Base-by-base conservation (phyloP, 2,113 vertebrate genomes). In the Benitochromis conjunctus region DNA sequence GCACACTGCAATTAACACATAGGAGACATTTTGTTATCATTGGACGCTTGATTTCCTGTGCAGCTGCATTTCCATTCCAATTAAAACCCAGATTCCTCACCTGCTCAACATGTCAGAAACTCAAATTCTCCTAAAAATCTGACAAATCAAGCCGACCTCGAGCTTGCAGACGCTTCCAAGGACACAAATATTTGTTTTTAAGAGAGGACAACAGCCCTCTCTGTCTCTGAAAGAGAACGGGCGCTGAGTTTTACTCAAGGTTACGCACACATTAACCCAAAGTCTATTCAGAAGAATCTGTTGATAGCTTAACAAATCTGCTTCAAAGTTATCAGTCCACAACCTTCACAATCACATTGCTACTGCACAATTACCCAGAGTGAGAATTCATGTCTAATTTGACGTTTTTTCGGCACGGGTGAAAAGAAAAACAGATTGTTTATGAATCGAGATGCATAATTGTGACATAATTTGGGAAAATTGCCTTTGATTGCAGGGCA, bases 381-480 rank as follows among this genome's bases (percentile, higher is more conserved):
- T 88, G 56, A 83, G 43, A 84, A 56, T 84, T 85, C 21, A 85
- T 10, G 19, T 91, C 51, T 81, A 87, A 93, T 92, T 91, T 76
- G 53, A 81, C 26, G 71, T 80, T 77, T 87, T 85, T 58, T 24
- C 79, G 53, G 62, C 81, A 53, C 16, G n/a, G 82, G 31, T 55
- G 24, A 76, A 79, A 92, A 79, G 51, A 83, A 92, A 87, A 93
- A 92, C 80, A 92, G 90, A 90, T 57, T 18, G 55, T 43, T 51
- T 21, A 56, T 80, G 66, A 74, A 83, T 34, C 18, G 4, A 69
- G 64, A 66, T 43, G 51, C 8, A 29, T 77, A 66, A 89, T 91
- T 82, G 87, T 84, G 77, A 89, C 31, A 81, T 80, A 77, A 81
- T 90, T 92, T 7, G 54, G 78, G 58, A 54, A 88, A 91, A 90